These are phyloP conservation scores for Dipus sagitta DNA, from an alignment of 2,797 vertebrate genomes.

Conservation along the genomic window DNA sequence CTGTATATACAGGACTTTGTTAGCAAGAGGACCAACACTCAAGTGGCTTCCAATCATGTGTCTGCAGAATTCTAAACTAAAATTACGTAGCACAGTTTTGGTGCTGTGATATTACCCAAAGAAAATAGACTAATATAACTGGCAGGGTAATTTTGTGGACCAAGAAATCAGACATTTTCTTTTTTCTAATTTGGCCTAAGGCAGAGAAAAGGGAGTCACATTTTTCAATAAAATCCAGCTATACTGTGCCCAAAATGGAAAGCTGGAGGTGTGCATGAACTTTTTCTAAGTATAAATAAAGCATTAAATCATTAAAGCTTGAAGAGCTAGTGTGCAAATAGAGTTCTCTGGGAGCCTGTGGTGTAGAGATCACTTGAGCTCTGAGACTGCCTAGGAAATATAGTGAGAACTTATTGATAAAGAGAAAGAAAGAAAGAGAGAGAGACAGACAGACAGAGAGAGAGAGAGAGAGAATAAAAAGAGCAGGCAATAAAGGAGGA, in stretches of 20 bases:
- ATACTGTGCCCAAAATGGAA: rapidly evolving
- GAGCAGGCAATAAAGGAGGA: not conserved
- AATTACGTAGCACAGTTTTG: rapidly evolving
- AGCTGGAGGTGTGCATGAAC: not conserved
- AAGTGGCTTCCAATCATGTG: too few species aligned
- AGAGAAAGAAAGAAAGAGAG: too few species aligned
- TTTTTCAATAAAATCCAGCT: not conserved
- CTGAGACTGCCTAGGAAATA: too few species aligned
- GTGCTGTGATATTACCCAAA: too few species aligned
- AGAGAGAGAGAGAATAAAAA: too few species aligned
- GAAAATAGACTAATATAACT: not conserved
- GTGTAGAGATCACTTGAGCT: rapidly evolving
- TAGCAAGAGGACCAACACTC: not conserved
- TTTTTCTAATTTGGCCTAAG: not conserved
- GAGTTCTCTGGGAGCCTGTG: not conserved
- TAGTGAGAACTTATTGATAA: too few species aligned
- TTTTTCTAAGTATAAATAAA: not conserved
- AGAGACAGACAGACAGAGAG: not conserved
- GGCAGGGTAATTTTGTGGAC: not conserved
- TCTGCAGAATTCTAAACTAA: not conserved
- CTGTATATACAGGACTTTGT: rapidly evolving
- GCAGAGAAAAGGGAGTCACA: not conserved
- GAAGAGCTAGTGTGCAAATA: too few species aligned
- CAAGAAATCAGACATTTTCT: not conserved
- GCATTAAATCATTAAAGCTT: not conserved